Conservation (phyloP, 2,888 invertebrate species). For the Sceliomorpha sp. region DNA sequence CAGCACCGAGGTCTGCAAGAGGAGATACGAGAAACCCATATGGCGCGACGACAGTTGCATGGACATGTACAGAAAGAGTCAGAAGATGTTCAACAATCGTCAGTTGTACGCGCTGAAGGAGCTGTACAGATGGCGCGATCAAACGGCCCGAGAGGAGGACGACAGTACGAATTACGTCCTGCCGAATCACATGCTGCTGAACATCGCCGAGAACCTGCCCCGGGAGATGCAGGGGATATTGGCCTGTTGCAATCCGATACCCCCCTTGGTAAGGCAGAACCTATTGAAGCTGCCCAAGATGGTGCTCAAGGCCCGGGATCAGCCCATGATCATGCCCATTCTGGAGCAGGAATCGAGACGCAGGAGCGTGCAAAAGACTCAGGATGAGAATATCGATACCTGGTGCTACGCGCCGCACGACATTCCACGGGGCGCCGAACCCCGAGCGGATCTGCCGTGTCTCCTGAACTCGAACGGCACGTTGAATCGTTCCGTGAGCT, state of each 20-base stretch:
- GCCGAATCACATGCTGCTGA: slow-evolving; percentile 97
- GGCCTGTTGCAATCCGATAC: slow-evolving; percentile 96
- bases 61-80: slow-evolving; percentile 88
- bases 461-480: slow-evolving; percentile 62
- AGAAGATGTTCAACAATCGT: slow-evolving; percentile 90
- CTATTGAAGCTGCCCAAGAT: slow-evolving; percentile 85
- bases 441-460: slow-evolving; percentile 73
- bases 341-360: slow-evolving; percentile 70
- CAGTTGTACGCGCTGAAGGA: slow-evolving; percentile 91
- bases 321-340: slow-evolving; percentile 83
- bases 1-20: slow-evolving; percentile 88
- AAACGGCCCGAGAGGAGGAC: slow-evolving; percentile 90
- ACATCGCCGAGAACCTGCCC: slow-evolving; percentile 93
- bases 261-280: slow-evolving; percentile 86
- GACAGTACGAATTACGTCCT: slow-evolving; percentile 96
- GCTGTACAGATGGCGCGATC: slow-evolving; percentile 94
- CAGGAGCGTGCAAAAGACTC: slow-evolving; percentile 68
- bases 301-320: slow-evolving; percentile 86
- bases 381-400: slow-evolving; percentile 60
- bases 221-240: slow-evolving; percentile 95
- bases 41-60: slow-evolving; percentile 86
- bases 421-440: slow-evolving; percentile 68
- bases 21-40: slow-evolving; percentile 89
- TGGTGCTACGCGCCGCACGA: slow-evolving; percentile 73
- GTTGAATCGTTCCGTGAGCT: too few relatives aligned